phyloP scores from a whole-genome alignment of 2,888 invertebrate genomes.

The Tyria jacobaeae region DNA sequence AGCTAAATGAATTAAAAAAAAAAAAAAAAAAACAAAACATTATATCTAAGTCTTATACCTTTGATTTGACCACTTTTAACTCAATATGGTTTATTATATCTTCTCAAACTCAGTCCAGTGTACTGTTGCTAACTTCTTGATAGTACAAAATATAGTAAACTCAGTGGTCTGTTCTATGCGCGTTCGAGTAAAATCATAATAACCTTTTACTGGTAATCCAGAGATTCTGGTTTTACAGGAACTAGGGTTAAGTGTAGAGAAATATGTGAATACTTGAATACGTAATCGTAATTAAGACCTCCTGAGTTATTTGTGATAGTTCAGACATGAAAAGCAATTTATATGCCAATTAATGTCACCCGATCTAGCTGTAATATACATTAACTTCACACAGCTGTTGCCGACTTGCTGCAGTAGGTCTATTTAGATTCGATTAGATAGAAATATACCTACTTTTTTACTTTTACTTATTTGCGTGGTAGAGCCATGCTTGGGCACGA shows the following conservation, averaged over 20 bases:
- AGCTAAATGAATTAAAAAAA: too few relatives aligned
- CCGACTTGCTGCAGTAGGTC: conserved; percentile 5
- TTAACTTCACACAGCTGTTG: background rate
- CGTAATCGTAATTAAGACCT: conserved; percentile 9
- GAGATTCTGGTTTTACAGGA: conserved; percentile 14
- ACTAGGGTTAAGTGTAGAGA: conserved; percentile 1
- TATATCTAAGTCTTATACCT: too few relatives aligned
- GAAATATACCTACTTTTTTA: background rate
- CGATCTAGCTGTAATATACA: background rate
- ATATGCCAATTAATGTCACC: conserved; percentile 11
- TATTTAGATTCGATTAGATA: background rate
- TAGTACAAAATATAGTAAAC: background rate
- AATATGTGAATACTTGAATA: conserved; percentile 12
- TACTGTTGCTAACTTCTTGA: background rate
- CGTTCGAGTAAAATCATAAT: background rate
- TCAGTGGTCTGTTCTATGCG: background rate
- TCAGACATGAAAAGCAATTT: conserved; percentile 12
- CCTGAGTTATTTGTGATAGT: conserved; percentile 11
- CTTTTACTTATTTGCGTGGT: too few relatives aligned
- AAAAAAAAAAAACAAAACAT: too few relatives aligned
- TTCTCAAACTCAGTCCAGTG: too few relatives aligned
- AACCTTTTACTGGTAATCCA: conserved; percentile 1
- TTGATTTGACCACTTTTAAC: too few relatives aligned
- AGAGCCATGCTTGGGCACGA: too few relatives aligned
- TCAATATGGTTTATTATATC: too few relatives aligned